Conservation (phyloP, 37 sponge, comb jelly and placozoan species). For the Axinella damicornis region DNA sequence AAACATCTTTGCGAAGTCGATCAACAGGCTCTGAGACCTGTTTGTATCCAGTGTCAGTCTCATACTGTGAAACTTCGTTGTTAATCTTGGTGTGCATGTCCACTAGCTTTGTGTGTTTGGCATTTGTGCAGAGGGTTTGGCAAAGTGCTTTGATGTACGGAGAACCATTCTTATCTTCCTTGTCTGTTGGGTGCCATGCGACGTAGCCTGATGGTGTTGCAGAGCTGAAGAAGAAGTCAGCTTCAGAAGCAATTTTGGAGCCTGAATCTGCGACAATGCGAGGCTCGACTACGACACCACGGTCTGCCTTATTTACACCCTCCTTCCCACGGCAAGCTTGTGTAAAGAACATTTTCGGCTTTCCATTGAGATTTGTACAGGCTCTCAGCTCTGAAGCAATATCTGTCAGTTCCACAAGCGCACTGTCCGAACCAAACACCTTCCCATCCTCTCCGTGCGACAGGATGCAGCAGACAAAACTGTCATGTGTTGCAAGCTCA, state of each 20-base stretch:
- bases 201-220: conserved; percentile 35
- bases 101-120: background rate
- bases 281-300: background rate
- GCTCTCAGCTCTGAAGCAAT: conserved; percentile 43
- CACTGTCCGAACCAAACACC: background rate
- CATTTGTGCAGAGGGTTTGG: background rate
- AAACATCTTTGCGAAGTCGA: background rate
- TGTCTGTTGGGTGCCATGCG: conserved; percentile 3
- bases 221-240: conserved; percentile 67
- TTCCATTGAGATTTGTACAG: conserved; percentile 56
- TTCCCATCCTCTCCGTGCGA: background rate
- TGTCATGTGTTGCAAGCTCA: no score
- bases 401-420: conserved; percentile 22
- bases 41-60: background rate
- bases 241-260: conserved; percentile 27
- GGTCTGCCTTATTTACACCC: no score
- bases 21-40: background rate
- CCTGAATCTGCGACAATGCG: conserved; percentile 32
- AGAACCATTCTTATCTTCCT: conserved; percentile 46
- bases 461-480: no score
- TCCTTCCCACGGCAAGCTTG: conserved; percentile 89
- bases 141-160: conserved; percentile 58
- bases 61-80: background rate
- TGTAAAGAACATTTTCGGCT: conserved; percentile 91
- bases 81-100: conserved; percentile 24